Conservation (phyloP, 2,888 invertebrate genomes). For the Acanthosepion esculentum region DNA sequence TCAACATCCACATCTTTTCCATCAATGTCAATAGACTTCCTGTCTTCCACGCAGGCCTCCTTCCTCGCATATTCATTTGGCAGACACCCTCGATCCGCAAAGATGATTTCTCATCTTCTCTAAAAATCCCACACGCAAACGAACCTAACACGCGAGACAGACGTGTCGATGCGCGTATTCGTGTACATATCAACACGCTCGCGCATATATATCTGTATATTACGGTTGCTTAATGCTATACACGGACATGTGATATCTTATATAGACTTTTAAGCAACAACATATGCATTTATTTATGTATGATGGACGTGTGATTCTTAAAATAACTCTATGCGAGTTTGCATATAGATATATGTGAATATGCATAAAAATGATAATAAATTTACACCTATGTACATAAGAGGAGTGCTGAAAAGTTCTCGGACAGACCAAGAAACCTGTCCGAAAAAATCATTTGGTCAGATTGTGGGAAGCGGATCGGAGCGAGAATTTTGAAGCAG, state of each 20-base stretch:
- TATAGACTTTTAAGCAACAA: neutral
- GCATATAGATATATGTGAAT: neutral
- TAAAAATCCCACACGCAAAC: neutral
- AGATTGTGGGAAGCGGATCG: too few relatives aligned
- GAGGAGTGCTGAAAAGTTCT: too few relatives aligned
- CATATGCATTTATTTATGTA: neutral
- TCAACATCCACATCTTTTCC: constrained; percentile 21
- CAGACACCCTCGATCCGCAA: neutral
- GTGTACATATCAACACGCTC: too few relatives aligned
- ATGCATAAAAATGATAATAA: neutral
- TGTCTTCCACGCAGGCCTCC: neutral
- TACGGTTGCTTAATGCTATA: too few relatives aligned
- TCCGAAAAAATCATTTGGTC: too few relatives aligned
- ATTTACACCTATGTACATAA: neutral
- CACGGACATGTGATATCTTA: too few relatives aligned
- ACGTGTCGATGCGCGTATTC: neutral
- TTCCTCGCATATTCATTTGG: neutral
- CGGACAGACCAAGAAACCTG: too few relatives aligned
- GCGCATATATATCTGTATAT: too few relatives aligned
- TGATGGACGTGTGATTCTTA: neutral
- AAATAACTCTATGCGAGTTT: neutral
- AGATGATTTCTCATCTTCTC: neutral
- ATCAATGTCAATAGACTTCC: constrained; percentile 21
- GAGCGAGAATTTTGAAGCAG: too few relatives aligned
- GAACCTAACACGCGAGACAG: neutral